A percentile compares a stretch with the other conserved stretches of the same genome.
Conservation (phyloP, 1,140 invertebrate species). For the Heliconius nattereri region DNA sequence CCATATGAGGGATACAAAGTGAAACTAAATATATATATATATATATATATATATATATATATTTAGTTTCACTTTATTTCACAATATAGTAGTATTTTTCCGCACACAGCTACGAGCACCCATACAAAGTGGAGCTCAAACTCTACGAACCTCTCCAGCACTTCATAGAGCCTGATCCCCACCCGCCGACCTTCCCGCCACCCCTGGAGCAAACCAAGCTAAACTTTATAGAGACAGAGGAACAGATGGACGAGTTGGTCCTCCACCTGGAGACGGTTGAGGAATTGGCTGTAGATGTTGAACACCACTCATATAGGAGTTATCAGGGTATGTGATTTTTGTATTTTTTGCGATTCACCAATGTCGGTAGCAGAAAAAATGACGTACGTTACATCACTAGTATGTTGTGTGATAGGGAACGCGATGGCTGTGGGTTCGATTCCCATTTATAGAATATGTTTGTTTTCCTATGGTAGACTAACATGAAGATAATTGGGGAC, state of each 20-base stretch:
- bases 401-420: too few relatives aligned
- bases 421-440: too few relatives aligned
- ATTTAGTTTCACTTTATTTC: too few relatives aligned
- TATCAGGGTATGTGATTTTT: constrained; percentile 61
- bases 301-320: constrained; percentile 71
- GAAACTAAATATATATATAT: background rate
- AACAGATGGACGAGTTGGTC: constrained; percentile 85
- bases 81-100: constrained; percentile 20
- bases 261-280: constrained; percentile 84
- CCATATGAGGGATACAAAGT: too few relatives aligned
- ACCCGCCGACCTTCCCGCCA: constrained; percentile 68
- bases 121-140: constrained; percentile 94
- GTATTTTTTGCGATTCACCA: too few relatives aligned
- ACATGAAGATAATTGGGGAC: too few relatives aligned
- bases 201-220: constrained; percentile 85
- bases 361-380: too few relatives aligned
- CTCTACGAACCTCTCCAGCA: constrained; percentile 82
- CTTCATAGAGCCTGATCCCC: constrained; percentile 77
- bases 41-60: background rate
- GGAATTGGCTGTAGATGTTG: constrained; percentile 79
- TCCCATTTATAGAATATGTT: too few relatives aligned
- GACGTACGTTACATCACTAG: too few relatives aligned
- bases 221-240: constrained; percentile 85
- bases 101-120: constrained; percentile 86
- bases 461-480: too few relatives aligned